These are phyloP conservation scores for Rambutsinella grinnellia DNA, from an alignment of 2,888 invertebrate genomes.

Conservation along the genomic window DNA sequence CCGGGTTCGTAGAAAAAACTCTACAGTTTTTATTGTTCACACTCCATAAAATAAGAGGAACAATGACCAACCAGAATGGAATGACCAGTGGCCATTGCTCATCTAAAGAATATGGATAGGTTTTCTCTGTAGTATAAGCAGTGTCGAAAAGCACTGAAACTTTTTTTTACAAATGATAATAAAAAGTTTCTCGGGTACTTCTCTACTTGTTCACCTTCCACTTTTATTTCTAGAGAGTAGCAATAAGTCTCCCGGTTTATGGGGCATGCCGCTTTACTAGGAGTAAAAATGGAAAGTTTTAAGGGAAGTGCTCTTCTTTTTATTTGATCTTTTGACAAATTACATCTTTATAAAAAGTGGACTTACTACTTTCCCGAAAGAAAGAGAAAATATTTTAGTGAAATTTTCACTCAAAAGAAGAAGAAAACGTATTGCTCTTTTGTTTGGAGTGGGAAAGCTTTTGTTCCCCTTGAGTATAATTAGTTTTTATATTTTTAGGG, in stretches of 20 bases:
- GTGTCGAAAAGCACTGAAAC: not conserved
- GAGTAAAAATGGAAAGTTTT: not conserved
- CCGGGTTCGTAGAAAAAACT: conserved; percentile 5
- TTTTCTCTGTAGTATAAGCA: not conserved
- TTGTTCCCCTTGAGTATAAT: too few species aligned
- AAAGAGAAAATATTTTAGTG: not conserved
- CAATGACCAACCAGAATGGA: conserved; percentile 15
- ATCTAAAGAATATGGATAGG: not conserved
- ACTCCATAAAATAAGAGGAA: conserved; percentile 33
- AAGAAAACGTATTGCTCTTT: not conserved
- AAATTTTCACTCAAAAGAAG: not conserved
- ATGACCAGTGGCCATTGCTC: conserved; percentile 11
- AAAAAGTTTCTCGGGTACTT: conserved; percentile 27
- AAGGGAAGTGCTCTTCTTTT: not conserved
- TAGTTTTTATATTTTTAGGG: too few species aligned
- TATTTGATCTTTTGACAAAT: conserved; percentile 23
- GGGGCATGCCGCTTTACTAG: not conserved
- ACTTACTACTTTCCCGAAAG: too few species aligned
- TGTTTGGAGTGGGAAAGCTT: conserved; percentile 1
- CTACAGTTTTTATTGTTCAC: conserved; percentile 23
- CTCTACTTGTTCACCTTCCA: conserved; percentile 8
- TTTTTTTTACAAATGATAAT: not conserved
- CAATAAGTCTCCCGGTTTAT: conserved; percentile 21
- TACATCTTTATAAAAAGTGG: not conserved
- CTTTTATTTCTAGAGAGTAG: conserved; percentile 1